These are phyloP conservation scores for Podarcis cretensis DNA, from an alignment of 2,113 vertebrate genomes.

Conservation along the genomic window DNA sequence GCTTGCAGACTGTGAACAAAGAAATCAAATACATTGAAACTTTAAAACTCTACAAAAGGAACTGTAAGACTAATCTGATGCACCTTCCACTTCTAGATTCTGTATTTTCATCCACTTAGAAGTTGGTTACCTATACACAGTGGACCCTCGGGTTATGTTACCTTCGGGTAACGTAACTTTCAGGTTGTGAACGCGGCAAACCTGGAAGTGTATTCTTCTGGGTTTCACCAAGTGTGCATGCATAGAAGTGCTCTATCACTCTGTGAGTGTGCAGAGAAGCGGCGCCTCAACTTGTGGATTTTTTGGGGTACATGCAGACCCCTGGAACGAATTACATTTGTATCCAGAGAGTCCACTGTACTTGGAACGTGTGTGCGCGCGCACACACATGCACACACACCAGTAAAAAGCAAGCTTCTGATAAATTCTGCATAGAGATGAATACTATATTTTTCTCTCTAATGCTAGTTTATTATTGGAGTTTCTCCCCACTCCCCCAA, in stretches of 20 bases:
- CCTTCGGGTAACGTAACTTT: too few relatives aligned
- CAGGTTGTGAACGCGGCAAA: too few relatives aligned
- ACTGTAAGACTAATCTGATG: not conserved
- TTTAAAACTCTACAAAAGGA: constrained; percentile 12
- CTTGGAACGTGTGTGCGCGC: too few relatives aligned
- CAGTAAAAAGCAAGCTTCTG: not conserved
- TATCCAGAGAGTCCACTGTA: too few relatives aligned
- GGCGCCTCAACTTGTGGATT: too few relatives aligned
- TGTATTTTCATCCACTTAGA: not conserved
- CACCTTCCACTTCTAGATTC: not conserved
- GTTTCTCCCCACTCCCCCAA: not conserved
- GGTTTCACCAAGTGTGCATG: rapidly evolving
- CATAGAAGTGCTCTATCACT: too few relatives aligned
- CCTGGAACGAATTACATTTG: too few relatives aligned
- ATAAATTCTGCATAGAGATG: too few relatives aligned
- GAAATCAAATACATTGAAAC: not conserved
- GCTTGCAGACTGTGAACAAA: constrained; percentile 16
- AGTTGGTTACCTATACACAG: not conserved
- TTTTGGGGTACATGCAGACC: too few relatives aligned
- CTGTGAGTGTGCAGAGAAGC: rapidly evolving
- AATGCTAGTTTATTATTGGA: not conserved
- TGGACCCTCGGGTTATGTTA: too few relatives aligned
- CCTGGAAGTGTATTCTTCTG: too few relatives aligned
- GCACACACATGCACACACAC: too few relatives aligned
- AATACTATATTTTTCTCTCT: not conserved